Evolutionary conservation across 2,797 vertebrate species (phyloP), one percentile per base, ranked within the genome.

Genomic region (Bradypus variegatus): DNA sequence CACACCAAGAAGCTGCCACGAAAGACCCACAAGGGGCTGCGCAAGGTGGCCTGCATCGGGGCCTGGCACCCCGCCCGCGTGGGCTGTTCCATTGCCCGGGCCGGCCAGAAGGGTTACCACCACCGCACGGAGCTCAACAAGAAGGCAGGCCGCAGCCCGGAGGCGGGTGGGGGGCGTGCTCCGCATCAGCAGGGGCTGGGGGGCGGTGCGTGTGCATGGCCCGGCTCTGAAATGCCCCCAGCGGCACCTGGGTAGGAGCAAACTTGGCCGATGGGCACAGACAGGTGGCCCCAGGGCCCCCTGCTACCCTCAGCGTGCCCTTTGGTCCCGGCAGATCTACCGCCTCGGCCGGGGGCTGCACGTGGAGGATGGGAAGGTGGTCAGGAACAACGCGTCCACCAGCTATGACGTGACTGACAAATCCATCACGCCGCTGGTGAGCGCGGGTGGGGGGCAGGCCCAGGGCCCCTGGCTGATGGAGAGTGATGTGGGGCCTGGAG

Each of bases 71-170:
- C 99, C 0, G 98, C 99, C 64, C 98, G 98, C 0, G 99, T 99
- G 82, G 96, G 96, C 78, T 99, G 97, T 96, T 98, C 98, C 38
- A 98, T 99, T 0, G 99, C 98, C 84, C 98, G 99, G 1, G 98
- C 98, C 1, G 99, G 99, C 69, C 99, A 99, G 97, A 99, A 99
- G 96, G 99, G 99, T 92, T 99, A 98, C 95, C 97, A 99, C 94
- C 99, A 99, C 95, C 98, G 99, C 55, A 99, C 99, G 0, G 99
- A 99, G 97, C 70, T 99, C 97, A 99, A 99, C 97, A 99, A 99
- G 98, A 99, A 99, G 98, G 99, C 98, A 55, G 0, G 81, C 1
- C 1, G 0, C 18, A 8, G 72, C 38, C 36, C 70, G 1, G 23
- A 45, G 15, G 18, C 5, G 9, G 6, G n/a, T n/a, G 48, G 41